These are phyloP conservation scores for Synanthedon formicaeformis DNA, from an alignment of 2,888 invertebrate species.

Conservation along the genomic window DNA sequence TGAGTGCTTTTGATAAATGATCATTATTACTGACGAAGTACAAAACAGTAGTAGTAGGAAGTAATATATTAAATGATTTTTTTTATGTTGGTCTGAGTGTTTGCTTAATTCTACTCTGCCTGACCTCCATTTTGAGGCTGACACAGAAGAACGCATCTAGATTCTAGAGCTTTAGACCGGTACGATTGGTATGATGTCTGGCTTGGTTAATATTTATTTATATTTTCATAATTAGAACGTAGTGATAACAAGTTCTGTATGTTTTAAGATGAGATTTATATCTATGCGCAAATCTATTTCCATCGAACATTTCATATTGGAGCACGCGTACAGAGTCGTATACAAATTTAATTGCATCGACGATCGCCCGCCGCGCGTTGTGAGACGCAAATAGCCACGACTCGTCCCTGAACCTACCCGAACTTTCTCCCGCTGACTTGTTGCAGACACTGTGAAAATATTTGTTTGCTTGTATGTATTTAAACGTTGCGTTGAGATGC, in stretches of 20 bases:
- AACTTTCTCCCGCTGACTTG: constrained; percentile 43
- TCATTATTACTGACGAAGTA: not conserved
- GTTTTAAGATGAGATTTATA: too few relatives aligned
- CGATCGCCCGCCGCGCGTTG: constrained; percentile 56
- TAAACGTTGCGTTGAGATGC: constrained; percentile 11
- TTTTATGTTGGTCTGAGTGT: too few relatives aligned
- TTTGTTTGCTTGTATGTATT: constrained; percentile 34
- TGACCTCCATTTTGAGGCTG: too few relatives aligned
- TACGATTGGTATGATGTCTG: too few relatives aligned
- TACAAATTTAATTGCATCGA: constrained; percentile 67
- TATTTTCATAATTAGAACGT: too few relatives aligned
- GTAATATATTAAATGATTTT: too few relatives aligned
- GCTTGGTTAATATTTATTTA: too few relatives aligned
- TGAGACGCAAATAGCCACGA: constrained; percentile 53
- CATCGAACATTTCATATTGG: constrained; percentile 39
- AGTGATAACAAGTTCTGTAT: too few relatives aligned
- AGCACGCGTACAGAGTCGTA: constrained; percentile 55
- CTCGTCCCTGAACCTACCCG: constrained; percentile 65
- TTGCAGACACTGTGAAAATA: constrained; percentile 24
- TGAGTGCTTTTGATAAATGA: not conserved
- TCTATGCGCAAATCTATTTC: too few relatives aligned
- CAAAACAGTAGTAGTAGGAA: not conserved
- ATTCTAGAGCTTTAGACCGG: too few relatives aligned
- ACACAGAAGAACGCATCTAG: too few relatives aligned
- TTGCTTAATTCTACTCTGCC: too few relatives aligned